phyloP scores from a whole-genome alignment of 2,888 invertebrate species.

The Chymomyza caudatula region DNA sequence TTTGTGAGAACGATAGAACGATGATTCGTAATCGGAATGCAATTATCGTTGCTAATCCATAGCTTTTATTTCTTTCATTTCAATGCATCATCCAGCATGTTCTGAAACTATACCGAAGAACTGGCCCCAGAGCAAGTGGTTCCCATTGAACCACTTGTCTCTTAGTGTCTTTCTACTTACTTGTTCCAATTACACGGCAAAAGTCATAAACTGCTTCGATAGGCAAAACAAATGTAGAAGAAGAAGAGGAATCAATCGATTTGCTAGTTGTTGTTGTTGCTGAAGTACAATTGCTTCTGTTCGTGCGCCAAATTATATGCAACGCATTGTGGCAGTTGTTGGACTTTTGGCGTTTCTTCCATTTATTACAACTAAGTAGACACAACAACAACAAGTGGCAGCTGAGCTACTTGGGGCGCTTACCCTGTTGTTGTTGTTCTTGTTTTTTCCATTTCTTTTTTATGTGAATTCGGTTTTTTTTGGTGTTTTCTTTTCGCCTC shows the following conservation, averaged over 20 bases:
- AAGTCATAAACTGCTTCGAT: background rate
- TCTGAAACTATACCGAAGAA: no score
- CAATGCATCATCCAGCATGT: no score
- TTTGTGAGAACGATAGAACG: no score
- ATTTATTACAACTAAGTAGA: conserved; percentile 67
- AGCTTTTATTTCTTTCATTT: no score
- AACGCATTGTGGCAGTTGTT: conserved; percentile 45
- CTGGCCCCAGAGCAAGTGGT: no score
- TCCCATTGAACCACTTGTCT: background rate
- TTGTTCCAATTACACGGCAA: background rate
- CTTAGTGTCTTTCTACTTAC: background rate
- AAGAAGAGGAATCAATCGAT: background rate
- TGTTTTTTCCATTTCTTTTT: conserved; percentile 15
- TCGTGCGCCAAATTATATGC: conserved; percentile 54
- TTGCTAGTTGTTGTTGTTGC: background rate
- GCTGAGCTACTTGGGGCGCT: background rate
- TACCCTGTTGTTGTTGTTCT: conserved; percentile 5
- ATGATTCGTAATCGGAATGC: no score
- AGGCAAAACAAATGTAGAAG: background rate
- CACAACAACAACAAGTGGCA: conserved; percentile 48
- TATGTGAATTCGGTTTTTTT: background rate
- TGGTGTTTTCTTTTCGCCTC: background rate
- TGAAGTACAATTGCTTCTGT: conserved; percentile 49
- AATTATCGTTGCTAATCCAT: no score
- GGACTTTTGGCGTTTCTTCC: conserved; percentile 41